Conservation (phyloP, 2,797 vertebrate species). For the Hephaestus fuliginosus region DNA sequence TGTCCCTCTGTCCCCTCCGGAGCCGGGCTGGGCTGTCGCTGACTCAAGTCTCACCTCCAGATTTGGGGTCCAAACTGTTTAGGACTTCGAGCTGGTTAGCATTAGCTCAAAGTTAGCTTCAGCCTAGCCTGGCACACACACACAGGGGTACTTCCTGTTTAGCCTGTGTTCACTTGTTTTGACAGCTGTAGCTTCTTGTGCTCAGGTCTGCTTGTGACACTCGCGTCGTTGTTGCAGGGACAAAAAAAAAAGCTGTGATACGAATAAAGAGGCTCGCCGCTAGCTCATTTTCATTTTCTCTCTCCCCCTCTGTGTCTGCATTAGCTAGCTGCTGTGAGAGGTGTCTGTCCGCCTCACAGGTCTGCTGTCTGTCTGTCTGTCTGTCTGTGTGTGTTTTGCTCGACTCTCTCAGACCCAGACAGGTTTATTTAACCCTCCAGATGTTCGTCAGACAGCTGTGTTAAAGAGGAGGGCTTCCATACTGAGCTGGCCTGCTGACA, state of each 20-base stretch:
- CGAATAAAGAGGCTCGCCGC: constrained; percentile 45
- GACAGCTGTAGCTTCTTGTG: constrained; percentile 5
- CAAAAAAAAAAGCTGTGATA: too few relatives aligned
- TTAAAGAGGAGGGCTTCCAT: neutral
- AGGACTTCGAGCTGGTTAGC: constrained; percentile 79
- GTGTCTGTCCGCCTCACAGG: neutral
- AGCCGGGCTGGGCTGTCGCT: constrained; percentile 49
- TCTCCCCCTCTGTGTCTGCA: constrained; percentile 18
- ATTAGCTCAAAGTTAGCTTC: constrained; percentile 33
- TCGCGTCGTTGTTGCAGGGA: neutral
- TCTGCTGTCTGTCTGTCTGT: neutral
- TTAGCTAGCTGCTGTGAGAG: constrained; percentile 30
- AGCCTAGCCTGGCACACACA: constrained; percentile 26
- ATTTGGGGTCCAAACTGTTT: constrained; percentile 66
- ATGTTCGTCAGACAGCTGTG: neutral
- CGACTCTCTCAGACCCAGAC: neutral
- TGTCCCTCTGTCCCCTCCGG: constrained; percentile 4
- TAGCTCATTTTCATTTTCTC: constrained; percentile 36
- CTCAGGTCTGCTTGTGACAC: neutral
- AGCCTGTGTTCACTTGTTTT: constrained; percentile 39
- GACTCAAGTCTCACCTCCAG: constrained; percentile 28
- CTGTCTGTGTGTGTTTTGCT: neutral
- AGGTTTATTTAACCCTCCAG: too few relatives aligned
- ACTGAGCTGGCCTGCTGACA: constrained; percentile 10
- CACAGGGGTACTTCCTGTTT: constrained; percentile 61